These are phyloP conservation scores for Littorina saxatilis DNA, from an alignment of 1,140 invertebrate genomes.

Conservation along the genomic window DNA sequence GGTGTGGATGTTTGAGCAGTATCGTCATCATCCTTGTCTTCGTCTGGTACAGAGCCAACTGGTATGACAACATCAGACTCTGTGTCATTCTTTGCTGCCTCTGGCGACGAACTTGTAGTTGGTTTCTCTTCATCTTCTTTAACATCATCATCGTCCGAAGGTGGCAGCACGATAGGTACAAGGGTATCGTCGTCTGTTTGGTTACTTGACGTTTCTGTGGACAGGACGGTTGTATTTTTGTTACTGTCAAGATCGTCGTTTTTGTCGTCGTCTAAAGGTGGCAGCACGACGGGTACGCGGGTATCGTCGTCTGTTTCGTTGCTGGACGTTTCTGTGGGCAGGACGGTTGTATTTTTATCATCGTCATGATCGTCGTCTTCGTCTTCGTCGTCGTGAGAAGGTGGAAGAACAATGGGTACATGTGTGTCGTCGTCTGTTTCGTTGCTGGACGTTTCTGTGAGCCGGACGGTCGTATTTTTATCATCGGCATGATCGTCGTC, in stretches of 20 bases:
- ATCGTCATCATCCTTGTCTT: neutral
- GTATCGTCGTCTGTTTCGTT: neutral
- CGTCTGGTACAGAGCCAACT: neutral
- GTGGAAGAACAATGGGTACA: neutral
- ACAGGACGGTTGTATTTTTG: neutral
- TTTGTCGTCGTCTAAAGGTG: neutral
- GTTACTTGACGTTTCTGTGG: neutral
- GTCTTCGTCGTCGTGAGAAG: neutral
- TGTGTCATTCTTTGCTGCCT: neutral
- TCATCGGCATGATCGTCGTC: neutral
- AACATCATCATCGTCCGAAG: neutral
- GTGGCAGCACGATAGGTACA: neutral
- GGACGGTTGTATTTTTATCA: neutral
- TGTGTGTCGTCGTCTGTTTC: constrained; percentile 1
- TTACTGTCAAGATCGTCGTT: neutral
- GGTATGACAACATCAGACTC: neutral
- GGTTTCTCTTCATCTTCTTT: neutral
- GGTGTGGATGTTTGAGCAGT: neutral
- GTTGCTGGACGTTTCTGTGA: neutral
- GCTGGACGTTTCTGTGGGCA: neutral
- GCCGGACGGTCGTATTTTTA: neutral
- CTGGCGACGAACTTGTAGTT: neutral
- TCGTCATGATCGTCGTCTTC: neutral
- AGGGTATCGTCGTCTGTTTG: neutral
- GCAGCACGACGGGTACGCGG: neutral